Evolutionary conservation across 2,113 vertebrate genomes (phyloP), one percentile per base, ranked within the genome.

Genomic region (Mellivora capensis): DNA sequence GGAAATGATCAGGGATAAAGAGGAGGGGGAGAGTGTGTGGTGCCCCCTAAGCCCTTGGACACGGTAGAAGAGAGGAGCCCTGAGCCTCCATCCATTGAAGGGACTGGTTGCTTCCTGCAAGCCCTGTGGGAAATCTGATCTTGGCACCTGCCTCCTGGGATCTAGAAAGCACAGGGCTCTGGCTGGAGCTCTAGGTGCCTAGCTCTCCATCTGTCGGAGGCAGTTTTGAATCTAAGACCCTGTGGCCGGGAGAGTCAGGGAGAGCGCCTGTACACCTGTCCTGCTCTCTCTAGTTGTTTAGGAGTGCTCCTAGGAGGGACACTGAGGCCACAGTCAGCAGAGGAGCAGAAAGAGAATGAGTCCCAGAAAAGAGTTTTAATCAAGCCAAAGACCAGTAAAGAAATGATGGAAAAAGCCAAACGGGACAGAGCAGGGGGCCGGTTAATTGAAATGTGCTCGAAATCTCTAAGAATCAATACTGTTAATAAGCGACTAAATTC

Each of bases 1-100:
- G 29, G 20, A 0, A 15, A 47, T 37, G 79, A 39, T 0, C 27
- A 9, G 67, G 47, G 31, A 4, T 23, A 5, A 21, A 59, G 57
- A 21, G 49, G 21, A 6, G 3, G 2, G 23, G 25, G 31, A 0
- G 15, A 2, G 2, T 0, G 2, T 4, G 54, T 34, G 15, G 18
- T 12, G 11, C 44, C 31, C 18, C 57, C 25, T 2, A 4, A 77
- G 39, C 2, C 31, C 59, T 57, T 27, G 0, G 13, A 12, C 7
- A 0, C 3, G 9, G 47, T 2, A 3, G 10, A 42, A 31, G 7
- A 31, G 29, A 34, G 31, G 18, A 3, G 4, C n/a, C 39, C 1
- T 20, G 18, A 12, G 49, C 79, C 57, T 77, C 57, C 3, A 4
- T 14, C 49, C 20, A 1, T 39, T 17, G 0, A 37, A 10, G 34